Conservation (phyloP, 2,113 vertebrate genomes). For the Stegostoma tigrinum region DNA sequence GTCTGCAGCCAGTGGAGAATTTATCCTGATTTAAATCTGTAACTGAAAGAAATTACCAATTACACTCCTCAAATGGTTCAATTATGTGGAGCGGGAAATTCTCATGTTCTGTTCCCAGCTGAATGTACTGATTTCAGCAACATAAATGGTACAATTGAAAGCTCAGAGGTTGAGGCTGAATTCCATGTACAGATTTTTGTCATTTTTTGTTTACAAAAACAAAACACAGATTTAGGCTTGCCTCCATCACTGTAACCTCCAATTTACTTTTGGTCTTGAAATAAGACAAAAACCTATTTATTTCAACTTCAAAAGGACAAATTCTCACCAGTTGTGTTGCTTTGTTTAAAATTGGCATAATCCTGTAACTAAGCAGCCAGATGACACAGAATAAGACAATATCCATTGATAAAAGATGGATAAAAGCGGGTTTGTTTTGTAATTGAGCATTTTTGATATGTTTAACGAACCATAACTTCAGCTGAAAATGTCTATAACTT, state of each 20-base stretch:
- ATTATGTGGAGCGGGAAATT: background rate
- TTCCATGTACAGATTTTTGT: background rate
- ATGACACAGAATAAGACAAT: background rate
- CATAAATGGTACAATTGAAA: background rate
- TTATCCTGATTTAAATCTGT: background rate
- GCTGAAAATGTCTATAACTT: background rate
- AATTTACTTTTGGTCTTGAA: background rate
- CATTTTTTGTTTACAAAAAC: background rate
- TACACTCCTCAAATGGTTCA: background rate
- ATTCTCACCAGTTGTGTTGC: background rate
- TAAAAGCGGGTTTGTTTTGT: background rate
- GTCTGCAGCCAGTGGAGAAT: background rate
- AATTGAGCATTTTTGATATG: background rate
- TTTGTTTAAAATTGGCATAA: background rate
- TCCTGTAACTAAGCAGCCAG: background rate
- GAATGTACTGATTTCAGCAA: background rate
- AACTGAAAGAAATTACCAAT: background rate
- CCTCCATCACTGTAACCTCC: background rate
- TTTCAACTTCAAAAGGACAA: background rate
- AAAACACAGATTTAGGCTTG: background rate
- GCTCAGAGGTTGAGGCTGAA: background rate
- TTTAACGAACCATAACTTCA: background rate
- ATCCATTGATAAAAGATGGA: background rate
- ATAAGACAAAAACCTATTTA: background rate
- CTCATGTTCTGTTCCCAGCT: background rate